Percentiles rank a stretch among this genome's conserved stretches.
Evolutionary conservation across 1,140 invertebrate genomes (phyloP).

Genomic region (Penaeus japonicus): DNA sequence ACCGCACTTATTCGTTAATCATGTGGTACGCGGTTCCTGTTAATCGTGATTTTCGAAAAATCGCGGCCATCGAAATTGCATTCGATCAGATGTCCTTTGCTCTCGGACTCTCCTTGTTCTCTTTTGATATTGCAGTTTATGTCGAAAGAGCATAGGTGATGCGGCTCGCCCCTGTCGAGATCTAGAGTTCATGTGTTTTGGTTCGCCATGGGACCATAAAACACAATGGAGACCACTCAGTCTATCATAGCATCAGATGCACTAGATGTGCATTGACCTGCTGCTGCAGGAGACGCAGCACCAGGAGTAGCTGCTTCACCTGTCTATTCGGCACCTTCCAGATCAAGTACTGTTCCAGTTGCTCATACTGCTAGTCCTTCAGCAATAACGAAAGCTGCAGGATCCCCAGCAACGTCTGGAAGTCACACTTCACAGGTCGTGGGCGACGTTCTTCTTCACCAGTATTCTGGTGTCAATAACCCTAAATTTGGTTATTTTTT

Average conservation of each 20-base stretch:
- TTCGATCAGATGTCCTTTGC: too few species aligned
- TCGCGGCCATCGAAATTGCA: too few species aligned
- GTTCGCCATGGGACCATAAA: too few species aligned
- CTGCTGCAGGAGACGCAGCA: background rate
- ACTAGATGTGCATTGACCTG: too few species aligned
- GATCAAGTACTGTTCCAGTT: background rate
- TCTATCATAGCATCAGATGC: too few species aligned
- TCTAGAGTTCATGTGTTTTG: too few species aligned
- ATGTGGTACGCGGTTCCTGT: too few species aligned
- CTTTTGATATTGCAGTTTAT: background rate
- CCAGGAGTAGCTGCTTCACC: background rate
- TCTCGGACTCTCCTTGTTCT: background rate
- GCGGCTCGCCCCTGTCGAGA: too few species aligned
- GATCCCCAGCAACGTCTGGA: background rate
- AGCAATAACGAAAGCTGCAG: background rate
- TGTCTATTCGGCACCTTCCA: background rate
- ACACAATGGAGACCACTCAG: too few species aligned
- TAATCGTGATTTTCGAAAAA: too few species aligned
- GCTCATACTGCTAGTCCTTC: background rate
- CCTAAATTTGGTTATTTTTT: constrained; percentile 48
- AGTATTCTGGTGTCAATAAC: constrained; percentile 13
- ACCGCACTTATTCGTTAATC: too few species aligned
- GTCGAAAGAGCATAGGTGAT: background rate
- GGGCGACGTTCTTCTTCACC: constrained; percentile 50
- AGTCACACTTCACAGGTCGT: constrained; percentile 29